Evolutionary conservation across 2,797 vertebrate genomes (phyloP).

Genomic region (Gymnothorax reevesii): DNA sequence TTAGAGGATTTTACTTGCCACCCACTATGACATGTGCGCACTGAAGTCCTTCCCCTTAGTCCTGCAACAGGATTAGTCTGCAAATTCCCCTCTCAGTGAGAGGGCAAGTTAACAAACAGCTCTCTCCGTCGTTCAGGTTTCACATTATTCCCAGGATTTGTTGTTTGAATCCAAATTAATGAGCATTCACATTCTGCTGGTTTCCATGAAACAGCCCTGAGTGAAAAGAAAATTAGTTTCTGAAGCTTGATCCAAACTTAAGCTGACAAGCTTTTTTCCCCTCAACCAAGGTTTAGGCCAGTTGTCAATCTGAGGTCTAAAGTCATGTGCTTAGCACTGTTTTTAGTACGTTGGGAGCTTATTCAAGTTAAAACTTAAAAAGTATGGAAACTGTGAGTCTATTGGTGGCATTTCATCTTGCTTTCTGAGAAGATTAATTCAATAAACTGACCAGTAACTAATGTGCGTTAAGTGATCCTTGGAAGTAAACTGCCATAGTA

Average conservation of each 20-base stretch:
- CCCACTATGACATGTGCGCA: neutral
- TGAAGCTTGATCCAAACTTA: neutral
- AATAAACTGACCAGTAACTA: neutral
- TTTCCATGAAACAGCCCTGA: neutral
- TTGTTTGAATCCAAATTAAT: neutral
- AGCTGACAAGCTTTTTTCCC: neutral
- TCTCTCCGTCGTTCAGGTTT: neutral
- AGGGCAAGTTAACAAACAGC: neutral
- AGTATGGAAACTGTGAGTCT: neutral
- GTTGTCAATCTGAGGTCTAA: neutral
- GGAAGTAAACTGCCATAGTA: neutral
- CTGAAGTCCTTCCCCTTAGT: neutral
- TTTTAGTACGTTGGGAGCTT: no score
- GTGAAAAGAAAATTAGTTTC: neutral
- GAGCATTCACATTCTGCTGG: neutral
- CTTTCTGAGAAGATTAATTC: neutral
- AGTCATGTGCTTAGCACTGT: neutral
- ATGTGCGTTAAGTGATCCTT: neutral
- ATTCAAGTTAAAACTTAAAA: no score
- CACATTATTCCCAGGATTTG: neutral
- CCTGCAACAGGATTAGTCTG: neutral
- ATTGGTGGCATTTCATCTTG: neutral
- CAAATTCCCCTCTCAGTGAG: neutral
- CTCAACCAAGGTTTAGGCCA: neutral
- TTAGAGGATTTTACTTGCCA: neutral